Percentiles rank a stretch among this genome's conserved stretches.
Conservation (phyloP, 2,888 invertebrate species). For the Eristalis arbustorum region DNA sequence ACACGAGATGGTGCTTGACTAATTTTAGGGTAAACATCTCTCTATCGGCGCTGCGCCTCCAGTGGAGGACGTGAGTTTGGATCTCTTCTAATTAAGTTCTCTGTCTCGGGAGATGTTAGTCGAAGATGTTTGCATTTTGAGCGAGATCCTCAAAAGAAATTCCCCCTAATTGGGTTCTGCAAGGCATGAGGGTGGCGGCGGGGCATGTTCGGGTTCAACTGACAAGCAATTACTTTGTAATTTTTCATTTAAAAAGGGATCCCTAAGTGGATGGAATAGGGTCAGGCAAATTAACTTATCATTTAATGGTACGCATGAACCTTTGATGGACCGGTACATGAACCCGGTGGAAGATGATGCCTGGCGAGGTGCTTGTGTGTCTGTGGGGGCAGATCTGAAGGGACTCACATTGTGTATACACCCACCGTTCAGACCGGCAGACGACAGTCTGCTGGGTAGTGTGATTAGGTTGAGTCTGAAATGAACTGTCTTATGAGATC, state of each 20-base stretch:
- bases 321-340: neutral
- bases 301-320: neutral
- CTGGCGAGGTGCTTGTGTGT: neutral
- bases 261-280: neutral
- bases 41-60: neutral
- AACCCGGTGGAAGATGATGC: neutral
- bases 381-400: too few relatives aligned
- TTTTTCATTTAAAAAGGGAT: neutral
- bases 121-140: neutral
- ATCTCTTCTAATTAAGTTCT: neutral
- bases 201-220: neutral
- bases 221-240: neutral
- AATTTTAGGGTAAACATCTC: constrained; percentile 8
- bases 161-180: neutral
- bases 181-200: neutral
- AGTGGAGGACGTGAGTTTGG: neutral
- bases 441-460: too few relatives aligned
- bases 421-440: too few relatives aligned
- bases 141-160: neutral
- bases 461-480: too few relatives aligned
- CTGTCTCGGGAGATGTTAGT: neutral
- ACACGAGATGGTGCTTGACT: neutral
- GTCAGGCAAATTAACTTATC: neutral
- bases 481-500: too few relatives aligned
- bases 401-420: neutral